Conservation (phyloP, 1,140 invertebrate species). For the Spodoptera frugiperda region DNA sequence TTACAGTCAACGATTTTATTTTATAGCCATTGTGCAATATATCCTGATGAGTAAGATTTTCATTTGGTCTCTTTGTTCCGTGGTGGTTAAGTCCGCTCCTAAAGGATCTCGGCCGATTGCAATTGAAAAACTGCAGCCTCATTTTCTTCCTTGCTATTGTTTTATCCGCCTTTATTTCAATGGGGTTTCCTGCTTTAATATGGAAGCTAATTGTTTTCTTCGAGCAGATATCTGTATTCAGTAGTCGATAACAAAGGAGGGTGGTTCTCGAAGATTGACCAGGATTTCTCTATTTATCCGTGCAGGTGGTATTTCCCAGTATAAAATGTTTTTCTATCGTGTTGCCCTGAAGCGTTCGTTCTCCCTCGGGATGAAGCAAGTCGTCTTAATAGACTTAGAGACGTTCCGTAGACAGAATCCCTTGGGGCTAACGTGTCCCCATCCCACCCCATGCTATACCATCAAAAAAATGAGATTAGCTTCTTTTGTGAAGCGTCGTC, state of each 20-base stretch:
- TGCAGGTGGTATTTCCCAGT: constrained; percentile 76
- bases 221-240: constrained; percentile 53
- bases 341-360: constrained; percentile 64
- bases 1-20: constrained; percentile 76
- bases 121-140: constrained; percentile 64
- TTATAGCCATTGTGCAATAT: constrained; percentile 74
- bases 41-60: constrained; percentile 65
- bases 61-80: constrained; percentile 58
- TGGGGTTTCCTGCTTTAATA: constrained; percentile 57
- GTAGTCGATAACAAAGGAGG: constrained; percentile 44
- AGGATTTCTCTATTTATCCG: constrained; percentile 71
- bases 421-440: constrained; percentile 71
- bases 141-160: constrained; percentile 62
- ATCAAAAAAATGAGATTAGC: constrained; percentile 73
- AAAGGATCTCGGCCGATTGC: constrained; percentile 58
- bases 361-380: constrained; percentile 71
- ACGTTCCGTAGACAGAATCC: constrained; percentile 74
- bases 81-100: constrained; percentile 53
- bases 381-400: constrained; percentile 84
- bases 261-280: constrained; percentile 56
- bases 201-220: constrained; percentile 61
- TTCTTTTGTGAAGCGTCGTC: constrained; percentile 69
- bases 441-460: constrained; percentile 62
- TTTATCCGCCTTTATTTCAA: constrained; percentile 55
- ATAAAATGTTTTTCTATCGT: constrained; percentile 79